A percentile compares a stretch with the other conserved stretches of the same genome.
These are phyloP conservation scores for Gambusia affinis DNA, from an alignment of 2,113 vertebrate genomes.

Conservation along the genomic window DNA sequence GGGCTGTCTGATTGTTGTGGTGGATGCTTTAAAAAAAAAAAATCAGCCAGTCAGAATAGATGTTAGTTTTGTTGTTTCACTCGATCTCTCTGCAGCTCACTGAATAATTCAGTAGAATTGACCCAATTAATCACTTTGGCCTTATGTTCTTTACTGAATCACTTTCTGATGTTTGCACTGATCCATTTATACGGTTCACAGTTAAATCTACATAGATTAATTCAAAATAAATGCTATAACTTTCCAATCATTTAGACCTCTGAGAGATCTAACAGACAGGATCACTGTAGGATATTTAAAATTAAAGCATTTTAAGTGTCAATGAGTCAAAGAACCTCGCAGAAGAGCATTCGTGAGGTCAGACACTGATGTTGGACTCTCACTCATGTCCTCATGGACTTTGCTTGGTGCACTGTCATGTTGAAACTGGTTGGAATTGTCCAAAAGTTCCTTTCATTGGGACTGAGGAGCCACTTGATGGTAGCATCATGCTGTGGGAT, in stretches of 20 bases:
- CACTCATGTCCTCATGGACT: too few relatives aligned
- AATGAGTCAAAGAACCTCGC: too few relatives aligned
- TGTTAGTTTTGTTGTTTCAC: slow-evolving; percentile 25
- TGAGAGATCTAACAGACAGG: background rate
- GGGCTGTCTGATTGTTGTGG: slow-evolving; percentile 59
- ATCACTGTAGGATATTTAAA: too few relatives aligned
- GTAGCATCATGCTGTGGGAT: too few relatives aligned
- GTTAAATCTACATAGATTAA: background rate
- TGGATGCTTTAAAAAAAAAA: slow-evolving; percentile 16
- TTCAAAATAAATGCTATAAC: background rate
- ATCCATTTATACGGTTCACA: background rate
- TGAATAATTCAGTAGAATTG: slow-evolving; percentile 1
- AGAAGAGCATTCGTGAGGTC: too few relatives aligned
- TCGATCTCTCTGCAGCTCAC: slow-evolving; percentile 14
- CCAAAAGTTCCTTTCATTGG: too few relatives aligned
- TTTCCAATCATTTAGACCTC: background rate
- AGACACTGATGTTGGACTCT: too few relatives aligned
- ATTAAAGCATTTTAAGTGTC: too few relatives aligned
- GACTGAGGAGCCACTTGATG: too few relatives aligned
- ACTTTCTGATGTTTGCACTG: background rate
- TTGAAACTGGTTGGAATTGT: too few relatives aligned
- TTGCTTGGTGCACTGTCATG: too few relatives aligned
- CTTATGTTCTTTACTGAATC: background rate
- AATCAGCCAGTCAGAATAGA: slow-evolving; percentile 81
- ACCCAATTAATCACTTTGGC: slow-evolving; percentile 5